These are phyloP conservation scores for Sinosuthora webbiana DNA, from an alignment of 2,113 vertebrate genomes.

Conservation along the genomic window DNA sequence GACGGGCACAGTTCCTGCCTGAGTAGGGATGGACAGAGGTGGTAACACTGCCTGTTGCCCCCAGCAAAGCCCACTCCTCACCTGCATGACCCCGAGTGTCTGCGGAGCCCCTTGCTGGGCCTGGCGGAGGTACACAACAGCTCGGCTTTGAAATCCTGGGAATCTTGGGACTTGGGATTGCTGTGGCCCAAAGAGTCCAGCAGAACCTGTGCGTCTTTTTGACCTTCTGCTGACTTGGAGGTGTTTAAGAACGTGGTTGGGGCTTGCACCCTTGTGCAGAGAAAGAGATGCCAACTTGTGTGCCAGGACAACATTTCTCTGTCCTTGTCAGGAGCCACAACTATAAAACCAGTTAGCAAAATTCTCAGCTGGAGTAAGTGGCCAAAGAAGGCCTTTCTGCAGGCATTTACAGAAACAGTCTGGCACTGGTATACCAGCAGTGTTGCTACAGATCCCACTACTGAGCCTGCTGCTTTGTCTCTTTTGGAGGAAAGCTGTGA, in stretches of 20 bases:
- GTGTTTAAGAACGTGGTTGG: constrained; percentile 75
- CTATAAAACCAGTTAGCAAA: neutral
- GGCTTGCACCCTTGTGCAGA: constrained; percentile 72
- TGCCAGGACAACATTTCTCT: neutral
- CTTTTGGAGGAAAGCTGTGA: neutral
- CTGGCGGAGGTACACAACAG: constrained; percentile 63
- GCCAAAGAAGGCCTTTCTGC: neutral
- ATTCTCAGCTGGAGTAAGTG: neutral
- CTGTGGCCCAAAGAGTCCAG: constrained; percentile 75
- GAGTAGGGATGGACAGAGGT: neutral
- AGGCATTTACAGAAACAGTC: neutral
- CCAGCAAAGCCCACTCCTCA: neutral
- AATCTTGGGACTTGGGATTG: constrained; percentile 85
- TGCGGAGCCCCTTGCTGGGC: constrained; percentile 79
- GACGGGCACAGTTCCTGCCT: neutral
- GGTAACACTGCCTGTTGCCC: rapidly evolving
- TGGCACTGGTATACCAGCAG: neutral
- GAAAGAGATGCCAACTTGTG: neutral
- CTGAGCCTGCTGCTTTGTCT: neutral
- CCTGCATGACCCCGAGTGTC: constrained; percentile 74
- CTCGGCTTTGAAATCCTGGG: constrained; percentile 75
- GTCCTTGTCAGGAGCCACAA: neutral
- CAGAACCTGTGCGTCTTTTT: constrained; percentile 70
- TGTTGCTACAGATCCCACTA: neutral
- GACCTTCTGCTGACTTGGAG: constrained; percentile 73